Base-by-base conservation (phyloP, 2,113 vertebrate species). In the Mus pahari region DNA sequence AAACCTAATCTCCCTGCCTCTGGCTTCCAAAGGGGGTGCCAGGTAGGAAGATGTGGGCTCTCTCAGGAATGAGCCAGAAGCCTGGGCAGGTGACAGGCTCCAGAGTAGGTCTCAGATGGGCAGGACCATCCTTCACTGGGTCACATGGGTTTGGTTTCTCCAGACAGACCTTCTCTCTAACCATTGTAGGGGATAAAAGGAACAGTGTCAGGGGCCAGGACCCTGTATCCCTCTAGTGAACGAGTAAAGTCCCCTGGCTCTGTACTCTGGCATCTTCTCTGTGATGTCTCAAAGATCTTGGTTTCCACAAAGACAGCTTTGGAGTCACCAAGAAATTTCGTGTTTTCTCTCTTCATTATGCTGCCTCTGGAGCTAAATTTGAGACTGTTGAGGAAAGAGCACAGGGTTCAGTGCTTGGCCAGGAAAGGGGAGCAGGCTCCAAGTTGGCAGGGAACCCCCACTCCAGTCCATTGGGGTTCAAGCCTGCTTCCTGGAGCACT, bases 251-350 rank as follows among this genome's bases (percentile, higher is more conserved):
- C 53, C 78, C 92, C 83, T 45, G 36, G 22, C 19, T 95, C 60
- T 42, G 31, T 33, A 86, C n/a, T 31, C 60, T 55, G 31, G 53
- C 92, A 33, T 66, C 66, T 68, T 5, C 2, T 24, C 17, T 82
- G 66, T 62, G 79, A 82, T 50, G 81, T 88, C 84, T 84, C 11
- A 58, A 71, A 60, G 66, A 97, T 78, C 71, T 86, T 68, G 20
- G 10, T 89, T 71, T 86, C 84, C 78, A 83, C 92, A 92, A 55
- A 97, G 62, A 94, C 77, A 96, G 96, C 71, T 94, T 62, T 93
- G 81, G 68, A 86, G 68, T 92, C 95, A 95, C 45, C 60, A 75
- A 68, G 83, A 87, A 96, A 84, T 64, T 89, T 84, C 68, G 55
- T 13, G 36, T 64, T 90, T 83, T 33, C 28, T 66, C 64, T 89